phyloP scores from a whole-genome alignment of 2,888 invertebrate species.

The Coenonympha glycerion region DNA sequence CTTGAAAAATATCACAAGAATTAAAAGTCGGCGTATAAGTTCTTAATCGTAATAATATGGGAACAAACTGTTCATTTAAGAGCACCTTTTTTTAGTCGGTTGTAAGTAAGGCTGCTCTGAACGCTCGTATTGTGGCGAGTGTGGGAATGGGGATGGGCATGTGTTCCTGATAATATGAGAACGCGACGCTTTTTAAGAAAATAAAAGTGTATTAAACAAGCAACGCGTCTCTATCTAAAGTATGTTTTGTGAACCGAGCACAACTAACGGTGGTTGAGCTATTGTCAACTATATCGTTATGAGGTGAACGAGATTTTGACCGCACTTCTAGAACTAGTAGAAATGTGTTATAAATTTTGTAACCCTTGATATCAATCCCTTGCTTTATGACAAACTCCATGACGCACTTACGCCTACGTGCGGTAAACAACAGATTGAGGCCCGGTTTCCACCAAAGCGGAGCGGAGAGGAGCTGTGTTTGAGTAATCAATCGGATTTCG shows the following conservation, averaged over 20 bases:
- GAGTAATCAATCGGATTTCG: no score
- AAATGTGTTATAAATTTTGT: neutral
- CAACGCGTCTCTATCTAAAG: no score
- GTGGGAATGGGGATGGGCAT: slow-evolving; percentile 30
- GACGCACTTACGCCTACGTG: no score
- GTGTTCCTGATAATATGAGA: slow-evolving; percentile 26
- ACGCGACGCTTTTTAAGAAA: slow-evolving; percentile 13
- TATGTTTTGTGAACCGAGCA: neutral
- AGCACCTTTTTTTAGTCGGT: neutral
- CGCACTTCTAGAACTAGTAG: neutral
- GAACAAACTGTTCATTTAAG: neutral
- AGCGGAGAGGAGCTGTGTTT: no score
- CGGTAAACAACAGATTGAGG: no score
- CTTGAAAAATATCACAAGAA: no score
- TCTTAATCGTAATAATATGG: neutral
- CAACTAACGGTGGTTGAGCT: neutral
- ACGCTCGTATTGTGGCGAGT: slow-evolving; percentile 12
- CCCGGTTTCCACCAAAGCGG: no score
- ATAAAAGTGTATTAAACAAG: slow-evolving; percentile 3
- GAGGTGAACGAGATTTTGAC: neutral
- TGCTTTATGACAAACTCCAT: no score
- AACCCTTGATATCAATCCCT: no score
- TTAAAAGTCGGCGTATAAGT: no score
- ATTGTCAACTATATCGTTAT: neutral
- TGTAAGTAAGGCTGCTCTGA: slow-evolving; percentile 5